Conservation (phyloP, 2,797 vertebrate genomes). For the Microchirus variegatus region DNA sequence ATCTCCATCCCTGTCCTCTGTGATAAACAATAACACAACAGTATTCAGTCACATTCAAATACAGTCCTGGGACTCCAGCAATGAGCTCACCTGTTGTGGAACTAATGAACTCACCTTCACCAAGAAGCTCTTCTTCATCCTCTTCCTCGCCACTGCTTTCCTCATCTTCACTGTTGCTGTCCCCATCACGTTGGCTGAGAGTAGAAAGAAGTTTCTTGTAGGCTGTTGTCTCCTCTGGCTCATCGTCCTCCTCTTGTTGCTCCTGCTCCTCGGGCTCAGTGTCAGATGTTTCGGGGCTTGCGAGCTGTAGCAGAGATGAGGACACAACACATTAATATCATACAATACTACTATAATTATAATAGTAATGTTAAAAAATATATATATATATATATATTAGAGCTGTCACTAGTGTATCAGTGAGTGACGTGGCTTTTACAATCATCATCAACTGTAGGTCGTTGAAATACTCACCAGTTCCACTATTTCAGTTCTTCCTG, state of each 20-base stretch:
- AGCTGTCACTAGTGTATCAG: too few relatives aligned
- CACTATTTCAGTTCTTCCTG: constrained; percentile 84
- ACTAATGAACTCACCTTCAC: constrained; percentile 58
- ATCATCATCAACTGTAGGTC: background rate
- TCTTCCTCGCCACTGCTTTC: constrained; percentile 69
- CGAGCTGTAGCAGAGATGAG: constrained; percentile 70
- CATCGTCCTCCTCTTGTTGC: constrained; percentile 84
- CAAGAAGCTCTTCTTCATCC: constrained; percentile 56
- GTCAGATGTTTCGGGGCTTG: constrained; percentile 81
- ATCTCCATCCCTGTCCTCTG: constrained; percentile 43
- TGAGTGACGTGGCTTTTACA: too few relatives aligned
- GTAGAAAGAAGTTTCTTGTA: constrained; percentile 92
- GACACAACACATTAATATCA: background rate
- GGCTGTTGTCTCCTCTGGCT: constrained; percentile 83
- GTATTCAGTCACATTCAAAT: background rate
- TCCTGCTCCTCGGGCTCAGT: constrained; percentile 73
- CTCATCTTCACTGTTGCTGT: constrained; percentile 79
- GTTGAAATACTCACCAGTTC: constrained; percentile 84
- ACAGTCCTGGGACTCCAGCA: too few relatives aligned
- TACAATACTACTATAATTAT: background rate
- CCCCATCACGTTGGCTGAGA: constrained; percentile 72
- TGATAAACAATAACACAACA: background rate
- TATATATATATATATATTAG: too few relatives aligned
- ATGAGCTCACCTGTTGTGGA: background rate
- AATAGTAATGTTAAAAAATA: too few relatives aligned